Evolutionary conservation across 1,140 invertebrate species (phyloP).

Genomic region (Vanessa atalanta): DNA sequence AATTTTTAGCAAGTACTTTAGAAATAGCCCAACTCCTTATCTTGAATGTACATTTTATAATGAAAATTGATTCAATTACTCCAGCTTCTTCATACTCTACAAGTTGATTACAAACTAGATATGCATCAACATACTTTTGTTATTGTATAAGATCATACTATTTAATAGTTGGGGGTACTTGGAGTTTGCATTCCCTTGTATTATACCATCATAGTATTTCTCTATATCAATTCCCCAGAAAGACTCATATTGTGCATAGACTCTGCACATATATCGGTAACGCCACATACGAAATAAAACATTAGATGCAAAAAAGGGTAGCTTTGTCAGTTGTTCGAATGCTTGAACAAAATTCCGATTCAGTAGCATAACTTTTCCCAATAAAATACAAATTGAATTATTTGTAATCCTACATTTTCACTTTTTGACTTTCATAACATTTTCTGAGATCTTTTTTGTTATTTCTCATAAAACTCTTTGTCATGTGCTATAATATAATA

Average conservation of each 20-base stretch:
- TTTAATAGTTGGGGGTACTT: background rate
- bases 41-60: background rate
- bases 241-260: background rate
- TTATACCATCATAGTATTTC: background rate
- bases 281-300: background rate
- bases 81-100: background rate
- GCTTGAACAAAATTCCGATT: background rate
- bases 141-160: background rate
- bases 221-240: background rate
- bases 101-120: background rate
- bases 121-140: background rate
- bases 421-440: background rate
- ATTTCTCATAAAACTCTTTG: background rate
- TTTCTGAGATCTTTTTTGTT: background rate
- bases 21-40: too few relatives aligned
- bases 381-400: background rate
- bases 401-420: background rate
- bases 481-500: too few relatives aligned
- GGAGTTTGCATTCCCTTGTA: background rate
- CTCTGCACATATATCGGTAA: background rate
- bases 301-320: background rate
- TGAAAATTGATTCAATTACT: background rate
- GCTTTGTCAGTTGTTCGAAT: background rate
- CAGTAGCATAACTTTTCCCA: background rate
- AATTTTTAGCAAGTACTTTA: too few relatives aligned